These are phyloP conservation scores for Oncopodura yosiiana DNA, from an alignment of 1,140 invertebrate genomes.

Conservation along the genomic window DNA sequence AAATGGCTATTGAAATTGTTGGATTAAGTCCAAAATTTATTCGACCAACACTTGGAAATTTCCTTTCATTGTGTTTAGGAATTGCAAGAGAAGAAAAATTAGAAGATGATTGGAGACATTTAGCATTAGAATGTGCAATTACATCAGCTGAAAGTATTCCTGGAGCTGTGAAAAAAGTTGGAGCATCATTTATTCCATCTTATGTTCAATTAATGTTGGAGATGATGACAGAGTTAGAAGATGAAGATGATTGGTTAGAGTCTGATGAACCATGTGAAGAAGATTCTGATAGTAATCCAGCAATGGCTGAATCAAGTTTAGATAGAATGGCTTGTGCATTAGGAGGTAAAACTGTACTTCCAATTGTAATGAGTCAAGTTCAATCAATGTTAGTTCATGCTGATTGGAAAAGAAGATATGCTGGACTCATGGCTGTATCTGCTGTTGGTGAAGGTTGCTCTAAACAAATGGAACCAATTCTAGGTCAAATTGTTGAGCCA, in stretches of 20 bases:
- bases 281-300: conserved; percentile 83
- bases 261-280: conserved; percentile 71
- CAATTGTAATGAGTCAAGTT: conserved; percentile 73
- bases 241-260: conserved; percentile 74
- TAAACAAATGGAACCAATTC: conserved; percentile 91
- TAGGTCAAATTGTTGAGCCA: conserved; percentile 80
- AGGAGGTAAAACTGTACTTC: conserved; percentile 89
- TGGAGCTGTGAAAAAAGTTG: conserved; percentile 85
- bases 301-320: conserved; percentile 89
- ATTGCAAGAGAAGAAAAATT: conserved; percentile 19
- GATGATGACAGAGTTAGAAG: conserved; percentile 96
- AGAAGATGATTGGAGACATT: conserved; percentile 59
- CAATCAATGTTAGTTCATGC: conserved; percentile 74
- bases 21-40: conserved; percentile 88
- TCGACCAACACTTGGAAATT: conserved; percentile 68
- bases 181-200: conserved; percentile 62
- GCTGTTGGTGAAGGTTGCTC: conserved; percentile 96
- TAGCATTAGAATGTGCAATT: conserved; percentile 87
- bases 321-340: conserved; percentile 92
- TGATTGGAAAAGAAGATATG: conserved; percentile 80
- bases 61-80: conserved; percentile 76
- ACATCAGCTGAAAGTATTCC: conserved; percentile 89
- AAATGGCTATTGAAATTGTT: conserved; percentile 84
- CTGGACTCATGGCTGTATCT: conserved; percentile 95
- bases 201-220: conserved; percentile 52